These are phyloP conservation scores for Hoplodrina ambigua DNA, from an alignment of 2,888 invertebrate genomes.

Conservation along the genomic window DNA sequence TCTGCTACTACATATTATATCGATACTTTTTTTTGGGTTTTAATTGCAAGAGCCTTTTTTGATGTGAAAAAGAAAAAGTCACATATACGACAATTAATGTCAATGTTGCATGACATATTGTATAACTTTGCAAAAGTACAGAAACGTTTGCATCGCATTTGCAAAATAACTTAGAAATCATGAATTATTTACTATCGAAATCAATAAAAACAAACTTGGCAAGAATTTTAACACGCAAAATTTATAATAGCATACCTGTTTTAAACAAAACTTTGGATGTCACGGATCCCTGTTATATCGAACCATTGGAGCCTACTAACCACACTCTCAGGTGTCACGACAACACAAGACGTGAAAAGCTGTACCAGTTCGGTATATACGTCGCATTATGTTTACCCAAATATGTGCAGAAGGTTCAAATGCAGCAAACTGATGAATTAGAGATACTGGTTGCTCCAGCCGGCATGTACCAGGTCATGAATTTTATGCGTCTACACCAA, in stretches of 20 bases:
- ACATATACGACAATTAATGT: neutral
- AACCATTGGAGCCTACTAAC: constrained; percentile 70
- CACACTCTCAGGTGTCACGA: constrained; percentile 80
- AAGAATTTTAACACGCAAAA: constrained; percentile 13
- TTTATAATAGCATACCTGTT: constrained; percentile 9
- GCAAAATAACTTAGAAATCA: constrained; percentile 16
- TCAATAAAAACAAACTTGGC: constrained; percentile 12
- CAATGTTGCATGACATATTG: constrained; percentile 18
- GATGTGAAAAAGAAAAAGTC: constrained; percentile 14
- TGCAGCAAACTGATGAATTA: constrained; percentile 83
- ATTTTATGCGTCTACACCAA: constrained; percentile 81
- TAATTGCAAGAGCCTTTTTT: constrained; percentile 10
- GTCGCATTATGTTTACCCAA: constrained; percentile 84
- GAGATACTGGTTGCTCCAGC: constrained; percentile 83
- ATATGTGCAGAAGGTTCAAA: constrained; percentile 83
- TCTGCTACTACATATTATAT: neutral
- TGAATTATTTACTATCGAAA: constrained; percentile 43
- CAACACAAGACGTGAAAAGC: constrained; percentile 75
- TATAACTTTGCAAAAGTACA: neutral
- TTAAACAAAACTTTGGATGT: constrained; percentile 19
- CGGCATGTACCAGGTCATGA: constrained; percentile 78
- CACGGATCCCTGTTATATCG: constrained; percentile 27
- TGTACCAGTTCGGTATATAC: constrained; percentile 85
- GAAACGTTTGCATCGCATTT: neutral
- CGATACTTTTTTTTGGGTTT: neutral